Conservation (phyloP, 2,797 vertebrate species). For the Phalloptychus januarius region DNA sequence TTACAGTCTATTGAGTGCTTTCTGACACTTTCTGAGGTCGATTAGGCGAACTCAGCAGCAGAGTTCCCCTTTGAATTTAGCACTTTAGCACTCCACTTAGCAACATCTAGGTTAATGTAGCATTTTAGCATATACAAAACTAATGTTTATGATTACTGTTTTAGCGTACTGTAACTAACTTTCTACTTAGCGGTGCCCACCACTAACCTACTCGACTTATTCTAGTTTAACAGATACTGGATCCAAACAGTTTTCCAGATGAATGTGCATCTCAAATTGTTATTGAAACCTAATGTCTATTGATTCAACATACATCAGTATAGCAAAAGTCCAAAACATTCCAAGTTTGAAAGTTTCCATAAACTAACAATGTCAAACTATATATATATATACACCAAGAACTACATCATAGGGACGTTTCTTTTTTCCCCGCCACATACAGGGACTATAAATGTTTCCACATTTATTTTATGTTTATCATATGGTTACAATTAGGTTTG, state of each 20-base stretch:
- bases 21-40: not conserved
- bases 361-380: not conserved
- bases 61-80: not conserved
- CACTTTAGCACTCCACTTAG: not conserved
- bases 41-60: not conserved
- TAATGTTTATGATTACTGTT: not conserved
- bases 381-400: not conserved
- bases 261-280: not conserved
- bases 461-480: not conserved
- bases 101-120: not conserved
- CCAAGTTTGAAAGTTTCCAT: not conserved
- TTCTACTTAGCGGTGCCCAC: not conserved
- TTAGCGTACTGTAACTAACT: not conserved
- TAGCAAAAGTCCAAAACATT: not conserved
- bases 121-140: not conserved
- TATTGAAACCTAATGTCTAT: not conserved
- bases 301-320: not conserved
- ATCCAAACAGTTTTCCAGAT: not conserved
- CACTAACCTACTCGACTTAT: not conserved
- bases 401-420: not conserved
- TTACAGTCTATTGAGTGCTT: too few species aligned
- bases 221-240: not conserved
- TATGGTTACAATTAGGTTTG: not conserved
- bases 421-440: not conserved
- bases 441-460: conserved; percentile 8